Percentiles rank a stretch among this genome's conserved stretches.
These are phyloP conservation scores for Chelidonichthys spinosus DNA, from an alignment of 2,797 vertebrate species.

Conservation along the genomic window DNA sequence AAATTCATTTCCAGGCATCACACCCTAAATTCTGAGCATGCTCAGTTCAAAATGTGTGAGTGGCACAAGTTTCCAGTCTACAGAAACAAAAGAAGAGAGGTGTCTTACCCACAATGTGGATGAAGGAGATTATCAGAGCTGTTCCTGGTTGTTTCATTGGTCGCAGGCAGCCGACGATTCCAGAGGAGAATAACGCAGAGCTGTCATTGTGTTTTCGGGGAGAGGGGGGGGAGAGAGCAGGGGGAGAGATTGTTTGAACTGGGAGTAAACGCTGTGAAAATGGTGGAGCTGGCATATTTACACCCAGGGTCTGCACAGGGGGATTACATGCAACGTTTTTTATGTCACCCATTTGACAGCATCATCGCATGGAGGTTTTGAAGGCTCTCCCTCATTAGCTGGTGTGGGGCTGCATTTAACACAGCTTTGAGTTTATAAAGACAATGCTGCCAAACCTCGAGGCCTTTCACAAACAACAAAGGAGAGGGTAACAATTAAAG, in stretches of 20 bases:
- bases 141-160: conserved; percentile 77
- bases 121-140: conserved; percentile 79
- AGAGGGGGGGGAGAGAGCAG: conserved; percentile 31
- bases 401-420: conserved; percentile 73
- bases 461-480: conserved; percentile 73
- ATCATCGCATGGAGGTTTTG: conserved; percentile 74
- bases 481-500: conserved; percentile 70
- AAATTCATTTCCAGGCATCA: conserved; percentile 51
- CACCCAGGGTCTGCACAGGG: conserved; percentile 75
- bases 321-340: conserved; percentile 74
- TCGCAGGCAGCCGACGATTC: conserved; percentile 67
- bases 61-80: conserved; percentile 68
- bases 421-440: conserved; percentile 78
- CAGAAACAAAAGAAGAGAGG: conserved; percentile 68
- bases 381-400: conserved; percentile 78
- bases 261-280: conserved; percentile 80
- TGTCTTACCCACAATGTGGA: conserved; percentile 73
- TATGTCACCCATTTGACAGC: conserved; percentile 81
- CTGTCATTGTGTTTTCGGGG: conserved; percentile 78
- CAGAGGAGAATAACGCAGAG: conserved; percentile 72
- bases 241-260: conserved; percentile 80
- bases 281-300: conserved; percentile 83
- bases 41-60: conserved; percentile 56
- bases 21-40: conserved; percentile 42
- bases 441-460: conserved; percentile 75